Percentiles rank a stretch among this genome's conserved stretches.
Conservation (phyloP, 37 sponge, comb jelly and placozoan species). For the Eunapius fragilis region DNA sequence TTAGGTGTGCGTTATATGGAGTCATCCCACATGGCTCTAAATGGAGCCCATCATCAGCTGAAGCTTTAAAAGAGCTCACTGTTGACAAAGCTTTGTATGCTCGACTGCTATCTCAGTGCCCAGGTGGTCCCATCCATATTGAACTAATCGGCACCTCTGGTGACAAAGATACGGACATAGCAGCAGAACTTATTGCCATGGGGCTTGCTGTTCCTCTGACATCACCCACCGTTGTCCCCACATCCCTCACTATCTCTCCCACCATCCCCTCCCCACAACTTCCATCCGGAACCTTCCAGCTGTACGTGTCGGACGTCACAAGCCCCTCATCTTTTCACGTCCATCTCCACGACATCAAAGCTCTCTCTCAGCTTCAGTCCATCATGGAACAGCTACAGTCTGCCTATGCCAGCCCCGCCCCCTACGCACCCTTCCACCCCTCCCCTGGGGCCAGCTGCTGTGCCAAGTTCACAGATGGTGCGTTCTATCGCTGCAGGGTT, state of each 20-base stretch:
- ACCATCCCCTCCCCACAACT: not conserved
- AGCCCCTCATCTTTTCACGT: not conserved
- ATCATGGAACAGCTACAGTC: not conserved
- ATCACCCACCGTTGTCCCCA: not conserved
- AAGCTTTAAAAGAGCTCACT: not conserved
- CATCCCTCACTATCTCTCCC: not conserved
- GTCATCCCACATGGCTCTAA: not conserved
- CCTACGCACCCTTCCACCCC: not conserved
- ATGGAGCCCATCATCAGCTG: slow-evolving; percentile 10
- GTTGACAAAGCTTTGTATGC: slow-evolving; percentile 5
- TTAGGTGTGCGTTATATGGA: slow-evolving; percentile 2
- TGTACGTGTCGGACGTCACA: not conserved
- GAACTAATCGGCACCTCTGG: slow-evolving; percentile 11
- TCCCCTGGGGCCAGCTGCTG: not conserved
- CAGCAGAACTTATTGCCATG: not conserved
- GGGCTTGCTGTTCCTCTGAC: not conserved
- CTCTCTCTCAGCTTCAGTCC: not conserved
- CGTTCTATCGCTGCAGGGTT: not conserved
- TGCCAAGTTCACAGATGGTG: not conserved
- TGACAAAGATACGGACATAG: not conserved
- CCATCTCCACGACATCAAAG: not conserved
- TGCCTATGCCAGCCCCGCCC: not conserved
- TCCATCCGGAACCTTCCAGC: not conserved
- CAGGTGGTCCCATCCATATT: not conserved
- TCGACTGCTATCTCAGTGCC: not conserved